Evolutionary conservation across 2,888 invertebrate genomes (phyloP).

Genomic region (Drosophila fungiperda): DNA sequence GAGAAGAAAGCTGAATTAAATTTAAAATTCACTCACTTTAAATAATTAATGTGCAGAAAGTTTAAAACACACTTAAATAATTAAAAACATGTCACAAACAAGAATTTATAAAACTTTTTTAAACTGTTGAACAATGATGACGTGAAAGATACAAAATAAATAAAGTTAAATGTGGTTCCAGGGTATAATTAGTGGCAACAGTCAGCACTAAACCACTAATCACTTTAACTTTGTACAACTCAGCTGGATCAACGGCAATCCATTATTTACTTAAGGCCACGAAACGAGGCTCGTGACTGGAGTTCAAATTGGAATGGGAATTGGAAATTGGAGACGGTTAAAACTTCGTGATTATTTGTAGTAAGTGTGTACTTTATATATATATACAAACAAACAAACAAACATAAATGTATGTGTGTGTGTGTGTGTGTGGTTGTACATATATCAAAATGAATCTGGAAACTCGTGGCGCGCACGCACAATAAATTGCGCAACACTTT

Average conservation of each 20-base stretch:
- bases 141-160: background rate
- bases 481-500: conserved; percentile 64
- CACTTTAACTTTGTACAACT: background rate
- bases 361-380: background rate
- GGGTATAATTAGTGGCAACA: background rate
- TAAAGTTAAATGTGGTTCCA: background rate
- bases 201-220: background rate
- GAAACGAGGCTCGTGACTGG: background rate
- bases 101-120: background rate
- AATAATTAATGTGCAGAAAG: background rate
- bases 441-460: conserved; percentile 3
- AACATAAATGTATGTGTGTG: background rate
- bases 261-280: conserved; percentile 1
- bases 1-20: background rate
- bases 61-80: background rate
- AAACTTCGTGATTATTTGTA: conserved; percentile 2
- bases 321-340: background rate
- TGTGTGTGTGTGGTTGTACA: background rate
- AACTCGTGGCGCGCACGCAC: conserved; percentile 51
- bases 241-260: background rate
- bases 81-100: background rate
- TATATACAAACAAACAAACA: background rate
- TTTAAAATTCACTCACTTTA: background rate
- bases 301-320: background rate
- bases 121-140: background rate